Conservation (phyloP, 2,113 vertebrate species). For the Cyprinodon brontotheroides region DNA sequence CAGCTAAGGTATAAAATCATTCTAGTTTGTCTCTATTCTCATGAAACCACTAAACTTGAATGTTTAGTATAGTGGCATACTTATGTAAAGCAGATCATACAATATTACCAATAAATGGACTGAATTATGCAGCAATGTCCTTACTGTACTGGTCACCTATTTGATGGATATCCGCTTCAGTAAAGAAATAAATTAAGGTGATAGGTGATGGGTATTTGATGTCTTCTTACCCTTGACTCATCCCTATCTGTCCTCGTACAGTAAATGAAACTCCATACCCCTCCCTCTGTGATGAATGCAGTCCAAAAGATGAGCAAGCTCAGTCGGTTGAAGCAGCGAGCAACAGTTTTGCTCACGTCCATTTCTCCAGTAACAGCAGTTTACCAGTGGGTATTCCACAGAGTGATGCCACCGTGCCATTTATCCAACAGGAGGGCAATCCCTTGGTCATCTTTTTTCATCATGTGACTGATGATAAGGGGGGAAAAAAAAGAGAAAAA, state of each 20-base stretch:
- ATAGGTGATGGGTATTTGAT: slow-evolving; percentile 59
- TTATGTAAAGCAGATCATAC: slow-evolving; percentile 20
- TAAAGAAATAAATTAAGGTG: slow-evolving; percentile 59
- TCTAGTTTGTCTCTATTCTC: slow-evolving; percentile 46
- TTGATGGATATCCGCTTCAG: slow-evolving; percentile 42
- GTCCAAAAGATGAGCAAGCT: slow-evolving; percentile 60
- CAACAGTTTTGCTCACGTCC: slow-evolving; percentile 67
- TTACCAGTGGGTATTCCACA: slow-evolving; percentile 63
- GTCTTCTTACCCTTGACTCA: slow-evolving; percentile 69
- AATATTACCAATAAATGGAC: slow-evolving; percentile 37
- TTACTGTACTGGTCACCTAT: slow-evolving; percentile 39
- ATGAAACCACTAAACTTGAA: slow-evolving; percentile 25
- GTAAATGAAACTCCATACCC: slow-evolving; percentile 51
- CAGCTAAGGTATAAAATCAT: slow-evolving; percentile 46
- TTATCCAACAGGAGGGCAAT: slow-evolving; percentile 71
- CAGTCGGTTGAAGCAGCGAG: slow-evolving; percentile 70
- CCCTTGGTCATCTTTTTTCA: slow-evolving; percentile 71
- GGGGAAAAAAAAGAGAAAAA: slow-evolving; percentile 36
- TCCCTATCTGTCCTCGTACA: slow-evolving; percentile 38
- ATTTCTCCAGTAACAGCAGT: slow-evolving; percentile 59
- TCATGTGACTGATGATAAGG: slow-evolving; percentile 58
- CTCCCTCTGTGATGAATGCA: slow-evolving; percentile 51
- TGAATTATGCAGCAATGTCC: slow-evolving; percentile 65
- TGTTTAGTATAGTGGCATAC: slow-evolving; percentile 45
- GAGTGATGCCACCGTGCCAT: slow-evolving; percentile 66